Evolutionary conservation across 2,113 vertebrate genomes (phyloP).

Genomic region (Rhizomys pruinosus): DNA sequence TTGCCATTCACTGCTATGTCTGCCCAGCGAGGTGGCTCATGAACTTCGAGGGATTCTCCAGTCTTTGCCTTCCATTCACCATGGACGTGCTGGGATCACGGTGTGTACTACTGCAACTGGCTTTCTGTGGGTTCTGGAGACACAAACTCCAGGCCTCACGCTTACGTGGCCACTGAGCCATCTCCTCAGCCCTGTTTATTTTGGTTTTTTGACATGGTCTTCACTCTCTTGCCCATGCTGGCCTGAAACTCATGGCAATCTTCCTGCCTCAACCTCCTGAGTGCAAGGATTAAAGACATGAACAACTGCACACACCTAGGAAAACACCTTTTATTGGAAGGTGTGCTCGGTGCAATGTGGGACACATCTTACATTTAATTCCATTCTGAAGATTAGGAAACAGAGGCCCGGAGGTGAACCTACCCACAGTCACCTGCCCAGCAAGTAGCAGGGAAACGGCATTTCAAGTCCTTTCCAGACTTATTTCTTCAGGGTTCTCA

Average conservation of each 20-base stretch:
- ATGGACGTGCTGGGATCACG: neutral
- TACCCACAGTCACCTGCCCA: neutral
- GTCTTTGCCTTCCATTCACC: neutral
- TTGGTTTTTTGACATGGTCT: neutral
- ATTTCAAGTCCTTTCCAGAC: neutral
- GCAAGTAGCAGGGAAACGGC: neutral
- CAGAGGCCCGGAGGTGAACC: neutral
- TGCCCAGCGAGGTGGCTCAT: neutral
- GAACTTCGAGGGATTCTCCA: neutral
- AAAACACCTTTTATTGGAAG: neutral
- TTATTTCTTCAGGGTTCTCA: neutral
- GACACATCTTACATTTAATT: neutral
- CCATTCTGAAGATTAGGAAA: constrained; percentile 19
- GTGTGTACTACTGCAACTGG: neutral
- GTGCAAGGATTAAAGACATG: neutral
- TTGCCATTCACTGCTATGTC: too few relatives aligned
- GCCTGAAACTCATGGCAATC: neutral
- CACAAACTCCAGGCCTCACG: neutral
- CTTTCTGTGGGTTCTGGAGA: too few relatives aligned
- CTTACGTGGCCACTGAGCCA: neutral
- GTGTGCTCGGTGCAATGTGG: neutral
- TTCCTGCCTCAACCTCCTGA: neutral
- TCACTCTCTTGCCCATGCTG: neutral
- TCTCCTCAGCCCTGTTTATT: neutral
- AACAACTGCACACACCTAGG: neutral